Base-by-base conservation (phyloP, 2,888 invertebrate genomes). In the Lepidonotus clava region DNA sequence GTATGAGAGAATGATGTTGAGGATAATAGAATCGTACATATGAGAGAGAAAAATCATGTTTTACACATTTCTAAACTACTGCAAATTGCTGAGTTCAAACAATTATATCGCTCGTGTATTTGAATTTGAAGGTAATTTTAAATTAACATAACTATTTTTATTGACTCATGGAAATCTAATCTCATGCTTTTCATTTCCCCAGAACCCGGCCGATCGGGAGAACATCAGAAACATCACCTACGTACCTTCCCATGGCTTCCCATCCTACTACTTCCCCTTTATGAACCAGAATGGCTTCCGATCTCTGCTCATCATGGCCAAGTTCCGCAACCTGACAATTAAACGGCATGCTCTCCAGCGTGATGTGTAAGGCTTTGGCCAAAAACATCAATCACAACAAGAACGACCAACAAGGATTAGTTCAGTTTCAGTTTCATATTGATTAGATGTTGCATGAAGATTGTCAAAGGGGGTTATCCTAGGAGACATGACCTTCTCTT, bases 171-270 rank as follows among this genome's bases (percentile, higher is more conserved):
- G 18, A 46, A 46, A 46, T 46, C 18, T 46, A 18, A n/a, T n/a
- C n/a, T n/a, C 46, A 46, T 46, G 6, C 6, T 11, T 24, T 66
- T 6, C 51, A 18, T 89, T 32, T 71, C 88, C 92, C 38, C 90
- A 94, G 95, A 98, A 97, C 95, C 97, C 97, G 2, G 97, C 97
- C 84, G 98, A 98, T 95, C 95, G 96, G 91, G 98, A 99, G 95
- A 98, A 98, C 95, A 97, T 98, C 92, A 98, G 98, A 24, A 96
- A 97, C 0, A 96, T 98, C 91, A 96, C 96, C 92, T 98, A 98
- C 95, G 92, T 92, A 87, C 95, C 95, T 0, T 95, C 95, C 90
- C 87, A 90, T 71, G 95, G 95, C 38, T 94, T 95, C 90, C 96
- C 97, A 91, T 98, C 98, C 90, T 93, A 94, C 88, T 95, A 93